phyloP scores from a whole-genome alignment of 2,888 invertebrate species.

The Pelosia muscerda region DNA sequence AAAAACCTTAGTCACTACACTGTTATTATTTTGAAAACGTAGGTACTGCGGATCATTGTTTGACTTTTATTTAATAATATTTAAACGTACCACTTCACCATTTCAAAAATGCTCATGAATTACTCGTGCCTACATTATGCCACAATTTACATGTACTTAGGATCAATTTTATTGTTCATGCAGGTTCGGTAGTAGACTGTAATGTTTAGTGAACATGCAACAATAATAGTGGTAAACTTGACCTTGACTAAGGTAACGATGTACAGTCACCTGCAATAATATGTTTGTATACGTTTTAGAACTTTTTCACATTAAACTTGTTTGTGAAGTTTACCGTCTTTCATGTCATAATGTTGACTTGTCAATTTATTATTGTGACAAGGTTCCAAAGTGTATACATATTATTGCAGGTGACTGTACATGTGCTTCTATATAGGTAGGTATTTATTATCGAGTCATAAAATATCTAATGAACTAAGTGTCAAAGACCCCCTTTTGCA shows the following conservation, averaged over 20 bases:
- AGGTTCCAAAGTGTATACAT: too few relatives aligned
- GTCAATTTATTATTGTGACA: too few relatives aligned
- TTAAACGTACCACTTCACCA: background rate
- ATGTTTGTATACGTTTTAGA: too few relatives aligned
- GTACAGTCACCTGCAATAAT: too few relatives aligned
- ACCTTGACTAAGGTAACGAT: constrained; percentile 2
- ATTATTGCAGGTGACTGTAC: too few relatives aligned
- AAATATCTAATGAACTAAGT: background rate
- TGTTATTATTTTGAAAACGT: background rate
- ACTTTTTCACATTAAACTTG: too few relatives aligned
- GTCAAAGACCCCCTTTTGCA: too few relatives aligned
- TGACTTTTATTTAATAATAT: background rate
- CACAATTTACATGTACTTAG: background rate
- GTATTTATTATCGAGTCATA: background rate
- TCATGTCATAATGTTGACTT: too few relatives aligned
- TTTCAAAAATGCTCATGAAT: background rate
- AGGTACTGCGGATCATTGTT: background rate
- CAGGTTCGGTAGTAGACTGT: background rate
- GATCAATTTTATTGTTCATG: background rate
- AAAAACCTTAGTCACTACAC: background rate
- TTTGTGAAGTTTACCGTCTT: too few relatives aligned
- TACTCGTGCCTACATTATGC: background rate
- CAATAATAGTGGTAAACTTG: constrained; percentile 2
- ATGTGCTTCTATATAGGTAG: too few relatives aligned
- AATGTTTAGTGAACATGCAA: background rate